These are phyloP conservation scores for Stomorhina lunata DNA, from an alignment of 2,888 invertebrate genomes.

Conservation along the genomic window DNA sequence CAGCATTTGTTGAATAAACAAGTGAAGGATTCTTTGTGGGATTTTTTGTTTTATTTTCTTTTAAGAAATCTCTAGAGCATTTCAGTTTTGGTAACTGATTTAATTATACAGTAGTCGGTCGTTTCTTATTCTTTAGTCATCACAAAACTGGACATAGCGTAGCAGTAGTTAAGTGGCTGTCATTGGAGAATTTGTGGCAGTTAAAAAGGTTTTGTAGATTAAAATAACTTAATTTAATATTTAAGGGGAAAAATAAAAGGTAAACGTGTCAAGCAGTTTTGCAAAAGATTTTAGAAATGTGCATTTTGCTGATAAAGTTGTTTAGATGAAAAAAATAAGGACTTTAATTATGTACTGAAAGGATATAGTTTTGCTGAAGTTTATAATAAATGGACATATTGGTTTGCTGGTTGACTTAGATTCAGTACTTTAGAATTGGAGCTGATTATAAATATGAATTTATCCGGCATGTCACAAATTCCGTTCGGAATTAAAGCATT, in stretches of 20 bases:
- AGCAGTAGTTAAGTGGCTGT: not conserved
- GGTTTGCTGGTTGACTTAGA: no score
- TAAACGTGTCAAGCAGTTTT: no score
- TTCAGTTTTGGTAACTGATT: slow-evolving; percentile 11
- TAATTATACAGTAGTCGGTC: slow-evolving; percentile 7
- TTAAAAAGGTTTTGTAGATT: not conserved
- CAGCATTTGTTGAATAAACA: slow-evolving; percentile 16
- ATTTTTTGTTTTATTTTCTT: not conserved
- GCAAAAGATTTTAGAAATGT: no score
- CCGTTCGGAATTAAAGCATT: no score
- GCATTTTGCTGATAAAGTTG: no score
- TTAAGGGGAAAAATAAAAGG: not conserved
- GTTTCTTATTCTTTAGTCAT: not conserved
- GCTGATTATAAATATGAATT: no score
- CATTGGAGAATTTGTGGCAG: not conserved
- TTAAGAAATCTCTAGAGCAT: slow-evolving; percentile 3
- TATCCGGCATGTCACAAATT: no score
- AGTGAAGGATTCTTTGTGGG: not conserved
- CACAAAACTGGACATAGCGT: not conserved
- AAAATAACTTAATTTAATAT: not conserved
- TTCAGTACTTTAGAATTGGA: no score
- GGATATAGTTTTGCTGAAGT: no score
- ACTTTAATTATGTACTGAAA: no score
- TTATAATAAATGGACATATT: no score
- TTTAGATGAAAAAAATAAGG: no score